A percentile compares a stretch with the other conserved stretches of the same genome.
Conservation (phyloP, 2,113 vertebrate genomes). For the Prunella fulvescens region DNA sequence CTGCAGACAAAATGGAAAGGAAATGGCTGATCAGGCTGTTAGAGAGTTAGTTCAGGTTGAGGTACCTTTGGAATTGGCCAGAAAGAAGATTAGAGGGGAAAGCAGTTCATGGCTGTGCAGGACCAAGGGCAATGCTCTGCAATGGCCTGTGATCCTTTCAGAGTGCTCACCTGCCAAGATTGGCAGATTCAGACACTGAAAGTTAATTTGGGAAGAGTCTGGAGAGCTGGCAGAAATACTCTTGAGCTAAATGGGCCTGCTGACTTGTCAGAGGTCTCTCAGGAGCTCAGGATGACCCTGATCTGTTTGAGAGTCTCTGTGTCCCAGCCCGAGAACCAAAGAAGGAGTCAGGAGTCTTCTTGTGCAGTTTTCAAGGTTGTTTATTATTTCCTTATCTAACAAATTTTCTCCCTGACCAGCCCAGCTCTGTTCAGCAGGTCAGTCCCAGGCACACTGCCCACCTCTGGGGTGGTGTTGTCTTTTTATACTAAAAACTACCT, state of each 20-base stretch:
- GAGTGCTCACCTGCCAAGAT: background rate
- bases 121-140: background rate
- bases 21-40: background rate
- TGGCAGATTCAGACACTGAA: background rate
- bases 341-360: too few species aligned
- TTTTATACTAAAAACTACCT: too few species aligned
- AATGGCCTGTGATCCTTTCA: background rate
- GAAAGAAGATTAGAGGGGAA: background rate
- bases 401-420: too few species aligned
- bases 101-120: background rate
- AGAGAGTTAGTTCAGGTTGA: constrained; percentile 5
- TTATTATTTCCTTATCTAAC: too few species aligned
- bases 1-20: constrained; percentile 17
- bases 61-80: background rate
- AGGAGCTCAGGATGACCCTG: too few species aligned
- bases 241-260: background rate
- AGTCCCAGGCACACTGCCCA: too few species aligned
- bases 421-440: too few species aligned
- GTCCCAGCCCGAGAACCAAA: too few species aligned
- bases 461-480: too few species aligned
- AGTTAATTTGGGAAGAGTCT: background rate
- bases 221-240: background rate
- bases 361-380: too few species aligned
- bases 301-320: too few species aligned
- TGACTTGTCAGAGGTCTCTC: too few species aligned